Percentiles rank a stretch among this genome's conserved stretches.
Conservation (phyloP, 2,797 vertebrate species). For the Lindbergichthys nudifrons region DNA sequence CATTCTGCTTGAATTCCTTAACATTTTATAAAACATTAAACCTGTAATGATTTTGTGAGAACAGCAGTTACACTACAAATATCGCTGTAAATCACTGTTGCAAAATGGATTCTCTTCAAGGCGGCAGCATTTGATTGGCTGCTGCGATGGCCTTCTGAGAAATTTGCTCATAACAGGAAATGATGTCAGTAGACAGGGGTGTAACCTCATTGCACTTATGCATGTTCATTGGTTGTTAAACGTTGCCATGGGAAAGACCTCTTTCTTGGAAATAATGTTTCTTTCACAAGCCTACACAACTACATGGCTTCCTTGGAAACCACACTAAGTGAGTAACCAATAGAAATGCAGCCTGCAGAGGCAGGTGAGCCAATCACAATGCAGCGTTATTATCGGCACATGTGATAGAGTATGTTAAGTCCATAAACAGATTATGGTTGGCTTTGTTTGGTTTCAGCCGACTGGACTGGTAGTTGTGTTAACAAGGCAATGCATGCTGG, state of each 20-base stretch:
- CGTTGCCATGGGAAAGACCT: conserved; percentile 58
- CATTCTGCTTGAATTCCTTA: background rate
- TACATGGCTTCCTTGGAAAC: conserved; percentile 17
- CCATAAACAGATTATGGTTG: conserved; percentile 14
- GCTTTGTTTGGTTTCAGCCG: conserved; percentile 7
- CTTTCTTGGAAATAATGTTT: conserved; percentile 11
- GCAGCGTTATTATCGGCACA: background rate
- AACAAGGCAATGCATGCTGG: conserved; percentile 2
- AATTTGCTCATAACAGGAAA: conserved; percentile 18
- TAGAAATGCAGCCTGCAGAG: conserved; percentile 31
- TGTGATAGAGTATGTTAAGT: background rate
- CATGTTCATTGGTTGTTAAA: conserved; percentile 49
- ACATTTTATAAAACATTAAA: background rate
- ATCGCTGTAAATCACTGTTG: background rate
- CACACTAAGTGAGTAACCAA: conserved; percentile 27
- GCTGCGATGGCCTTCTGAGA: background rate
- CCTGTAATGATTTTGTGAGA: background rate
- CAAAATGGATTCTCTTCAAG: background rate
- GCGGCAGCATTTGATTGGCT: conserved; percentile 9
- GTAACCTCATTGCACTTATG: background rate
- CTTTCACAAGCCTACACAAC: conserved; percentile 4
- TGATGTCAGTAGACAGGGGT: conserved; percentile 16
- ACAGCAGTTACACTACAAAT: background rate
- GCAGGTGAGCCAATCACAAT: conserved; percentile 36
- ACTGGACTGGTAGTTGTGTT: background rate